Percentiles rank a stretch among this genome's conserved stretches.
Conservation (phyloP, 2,888 invertebrate species). For the Eurytoma californica region DNA sequence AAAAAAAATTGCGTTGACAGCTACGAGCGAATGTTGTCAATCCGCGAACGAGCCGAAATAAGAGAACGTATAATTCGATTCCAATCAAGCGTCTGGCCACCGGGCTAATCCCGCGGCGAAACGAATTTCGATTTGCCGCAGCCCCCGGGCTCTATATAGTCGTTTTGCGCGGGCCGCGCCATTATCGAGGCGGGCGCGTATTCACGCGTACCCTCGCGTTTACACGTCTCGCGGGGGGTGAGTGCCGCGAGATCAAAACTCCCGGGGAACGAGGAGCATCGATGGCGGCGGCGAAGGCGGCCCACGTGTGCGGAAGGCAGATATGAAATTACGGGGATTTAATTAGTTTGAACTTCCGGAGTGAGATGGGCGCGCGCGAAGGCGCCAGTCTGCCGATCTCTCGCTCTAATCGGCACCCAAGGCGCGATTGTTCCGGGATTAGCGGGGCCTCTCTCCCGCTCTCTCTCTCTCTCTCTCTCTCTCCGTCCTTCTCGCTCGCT, state of each 20-base stretch:
- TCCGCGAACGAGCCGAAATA: conserved; percentile 18
- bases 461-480: too few species aligned
- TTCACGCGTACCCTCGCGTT: neutral
- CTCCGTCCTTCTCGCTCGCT: conserved; percentile 42
- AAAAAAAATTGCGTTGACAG: neutral
- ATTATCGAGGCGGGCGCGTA: neutral
- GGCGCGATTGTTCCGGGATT: conserved; percentile 72
- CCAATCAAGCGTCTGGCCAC: conserved; percentile 11
- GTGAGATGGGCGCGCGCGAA: conserved; percentile 56
- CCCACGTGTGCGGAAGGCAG: conserved; percentile 72
- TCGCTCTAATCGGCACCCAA: conserved; percentile 68
- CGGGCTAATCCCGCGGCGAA: conserved; percentile 24
- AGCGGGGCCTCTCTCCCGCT: conserved; percentile 56
- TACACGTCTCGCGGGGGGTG: neutral
- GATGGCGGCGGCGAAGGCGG: conserved; percentile 33
- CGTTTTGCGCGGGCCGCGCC: conserved; percentile 27
- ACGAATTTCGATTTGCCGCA: neutral
- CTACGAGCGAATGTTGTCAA: conserved; percentile 8
- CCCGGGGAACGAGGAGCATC: conserved; percentile 33
- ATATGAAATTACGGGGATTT: conserved; percentile 74
- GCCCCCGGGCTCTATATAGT: conserved; percentile 25
- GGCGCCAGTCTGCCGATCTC: conserved; percentile 56
- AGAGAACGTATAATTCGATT: conserved; percentile 36
- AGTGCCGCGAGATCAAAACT: conserved; percentile 35
- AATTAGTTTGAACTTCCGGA: conserved; percentile 72